Percentiles rank a stretch among this genome's conserved stretches.
Evolutionary conservation across 2,113 vertebrate genomes (phyloP).

Genomic region (Daphoenositta chrysoptera): DNA sequence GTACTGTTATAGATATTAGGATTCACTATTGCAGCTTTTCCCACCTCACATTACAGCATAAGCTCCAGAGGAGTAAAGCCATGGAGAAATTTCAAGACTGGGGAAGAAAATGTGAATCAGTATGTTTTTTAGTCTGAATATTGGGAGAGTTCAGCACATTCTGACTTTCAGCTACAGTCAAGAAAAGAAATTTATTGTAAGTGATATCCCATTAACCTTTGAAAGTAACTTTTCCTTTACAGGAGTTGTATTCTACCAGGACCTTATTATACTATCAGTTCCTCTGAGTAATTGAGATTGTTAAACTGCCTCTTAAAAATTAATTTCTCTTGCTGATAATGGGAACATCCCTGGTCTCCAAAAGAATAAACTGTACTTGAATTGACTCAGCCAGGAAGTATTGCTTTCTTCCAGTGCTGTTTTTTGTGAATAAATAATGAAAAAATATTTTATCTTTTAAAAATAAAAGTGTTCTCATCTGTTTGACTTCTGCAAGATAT

Average conservation of each 20-base stretch:
- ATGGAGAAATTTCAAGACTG: background rate
- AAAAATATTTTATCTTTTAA: background rate
- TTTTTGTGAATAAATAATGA: background rate
- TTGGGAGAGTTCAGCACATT: background rate
- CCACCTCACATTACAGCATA: background rate
- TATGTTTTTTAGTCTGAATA: background rate
- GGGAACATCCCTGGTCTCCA: background rate
- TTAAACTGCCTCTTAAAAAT: background rate
- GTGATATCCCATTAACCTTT: background rate
- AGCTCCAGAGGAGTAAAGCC: background rate
- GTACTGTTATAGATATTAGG: background rate
- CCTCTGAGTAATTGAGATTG: background rate
- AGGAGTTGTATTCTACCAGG: background rate
- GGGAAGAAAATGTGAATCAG: background rate
- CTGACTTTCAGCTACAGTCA: background rate
- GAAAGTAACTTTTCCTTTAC: conserved; percentile 17
- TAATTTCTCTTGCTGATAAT: background rate
- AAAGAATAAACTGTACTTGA: background rate
- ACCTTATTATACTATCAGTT: background rate
- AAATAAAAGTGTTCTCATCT: background rate
- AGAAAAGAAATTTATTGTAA: background rate
- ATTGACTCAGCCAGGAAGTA: background rate
- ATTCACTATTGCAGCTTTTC: background rate
- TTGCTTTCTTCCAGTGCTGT: background rate
- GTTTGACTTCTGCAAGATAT: background rate